These are phyloP conservation scores for Leuciscus idus DNA, from an alignment of 2,113 vertebrate species.

Conservation along the genomic window DNA sequence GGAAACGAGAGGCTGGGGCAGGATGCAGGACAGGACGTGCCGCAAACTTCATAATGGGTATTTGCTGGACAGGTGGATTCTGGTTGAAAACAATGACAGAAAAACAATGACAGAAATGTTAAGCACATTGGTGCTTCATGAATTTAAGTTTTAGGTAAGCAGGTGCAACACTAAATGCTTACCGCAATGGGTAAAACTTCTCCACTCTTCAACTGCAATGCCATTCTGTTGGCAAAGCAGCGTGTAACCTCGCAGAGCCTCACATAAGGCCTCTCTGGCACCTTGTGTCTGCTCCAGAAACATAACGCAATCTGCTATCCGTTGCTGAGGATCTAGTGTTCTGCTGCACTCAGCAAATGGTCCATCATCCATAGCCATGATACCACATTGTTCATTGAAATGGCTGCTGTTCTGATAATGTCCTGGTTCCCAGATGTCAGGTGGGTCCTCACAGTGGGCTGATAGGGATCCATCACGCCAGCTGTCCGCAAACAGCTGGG, in stretches of 20 bases:
- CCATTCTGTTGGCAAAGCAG: conserved; percentile 66
- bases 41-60: conserved; percentile 65
- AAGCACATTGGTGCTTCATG: background rate
- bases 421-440: too few species aligned
- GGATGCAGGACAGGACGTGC: background rate
- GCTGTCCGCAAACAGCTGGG: too few species aligned
- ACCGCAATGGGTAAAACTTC: conserved; percentile 66
- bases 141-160: background rate
- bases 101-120: background rate
- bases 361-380: conserved; percentile 54
- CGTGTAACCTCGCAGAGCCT: conserved; percentile 56
- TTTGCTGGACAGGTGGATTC: conserved; percentile 64
- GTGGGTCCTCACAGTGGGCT: too few species aligned
- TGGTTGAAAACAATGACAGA: conserved; percentile 30
- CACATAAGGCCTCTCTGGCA: background rate
- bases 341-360: conserved; percentile 63
- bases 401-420: background rate
- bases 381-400: conserved; percentile 54
- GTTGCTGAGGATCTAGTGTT: background rate
- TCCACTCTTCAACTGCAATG: conserved; percentile 62
- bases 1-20: conserved; percentile 54
- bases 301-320: conserved; percentile 44
- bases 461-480: too few species aligned
- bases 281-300: conserved; percentile 45
- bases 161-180: conserved; percentile 12